These are phyloP conservation scores for Meloidogyne exigua DNA, from an alignment of 1,140 invertebrate species.

Conservation along the genomic window DNA sequence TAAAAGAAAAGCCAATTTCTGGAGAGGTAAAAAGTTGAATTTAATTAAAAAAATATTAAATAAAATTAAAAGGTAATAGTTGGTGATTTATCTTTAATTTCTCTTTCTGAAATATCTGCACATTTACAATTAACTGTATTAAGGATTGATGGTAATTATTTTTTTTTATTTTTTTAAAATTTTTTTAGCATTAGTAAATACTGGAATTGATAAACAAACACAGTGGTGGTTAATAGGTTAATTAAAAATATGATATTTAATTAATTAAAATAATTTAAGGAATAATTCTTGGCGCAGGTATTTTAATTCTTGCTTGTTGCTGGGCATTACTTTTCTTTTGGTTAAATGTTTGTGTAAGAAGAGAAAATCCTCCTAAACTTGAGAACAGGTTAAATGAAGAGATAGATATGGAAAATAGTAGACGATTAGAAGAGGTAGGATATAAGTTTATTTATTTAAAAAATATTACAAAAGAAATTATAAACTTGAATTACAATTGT, in stretches of 20 bases:
- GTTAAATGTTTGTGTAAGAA: slow-evolving; percentile 27
- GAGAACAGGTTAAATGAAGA: not conserved
- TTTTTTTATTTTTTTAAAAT: not conserved
- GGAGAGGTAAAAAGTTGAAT: not conserved
- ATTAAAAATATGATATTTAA: too few relatives aligned
- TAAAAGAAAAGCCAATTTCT: slow-evolving; percentile 11
- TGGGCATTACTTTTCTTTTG: slow-evolving; percentile 34
- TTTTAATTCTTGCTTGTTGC: slow-evolving; percentile 29
- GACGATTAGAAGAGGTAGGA: not conserved
- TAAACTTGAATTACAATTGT: not conserved
- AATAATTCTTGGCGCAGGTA: slow-evolving; percentile 27
- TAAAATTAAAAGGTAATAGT: slow-evolving; percentile 11
- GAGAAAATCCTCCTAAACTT: not conserved
- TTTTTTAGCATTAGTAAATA: slow-evolving; percentile 34
- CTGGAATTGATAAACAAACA: slow-evolving; percentile 18
- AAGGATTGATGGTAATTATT: slow-evolving; percentile 19
- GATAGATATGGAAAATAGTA: not conserved
- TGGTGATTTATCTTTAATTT: slow-evolving; percentile 30
- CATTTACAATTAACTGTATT: slow-evolving; percentile 30
- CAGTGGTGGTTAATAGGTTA: slow-evolving; percentile 38
- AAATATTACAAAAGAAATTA: too few relatives aligned
- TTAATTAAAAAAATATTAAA: not conserved
- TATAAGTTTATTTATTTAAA: not conserved
- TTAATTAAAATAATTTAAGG: slow-evolving; percentile 13
- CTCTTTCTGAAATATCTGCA: slow-evolving; percentile 35